Conservation (phyloP, 2,797 vertebrate species). For the Natrix natrix region DNA sequence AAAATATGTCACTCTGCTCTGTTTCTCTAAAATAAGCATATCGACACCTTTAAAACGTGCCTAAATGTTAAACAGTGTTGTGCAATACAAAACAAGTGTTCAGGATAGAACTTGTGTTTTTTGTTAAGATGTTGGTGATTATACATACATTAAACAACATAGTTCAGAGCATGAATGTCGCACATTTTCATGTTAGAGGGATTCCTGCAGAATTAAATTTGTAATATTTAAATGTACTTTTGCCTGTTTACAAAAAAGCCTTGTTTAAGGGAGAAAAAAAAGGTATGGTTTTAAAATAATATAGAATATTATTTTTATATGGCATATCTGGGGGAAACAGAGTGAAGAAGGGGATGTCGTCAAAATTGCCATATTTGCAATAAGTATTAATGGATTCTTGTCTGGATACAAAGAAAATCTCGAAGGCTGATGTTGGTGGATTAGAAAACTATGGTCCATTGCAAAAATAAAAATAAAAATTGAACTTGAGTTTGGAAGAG, state of each 20-base stretch:
- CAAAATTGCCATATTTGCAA: not conserved
- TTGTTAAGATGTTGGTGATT: not conserved
- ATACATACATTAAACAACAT: not conserved
- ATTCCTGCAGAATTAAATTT: not conserved
- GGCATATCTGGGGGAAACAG: not conserved
- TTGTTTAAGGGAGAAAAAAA: not conserved
- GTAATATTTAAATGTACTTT: not conserved
- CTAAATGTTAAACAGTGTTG: slow-evolving; percentile 30
- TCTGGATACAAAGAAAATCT: not conserved
- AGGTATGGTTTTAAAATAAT: not conserved
- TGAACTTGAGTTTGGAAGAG: not conserved
- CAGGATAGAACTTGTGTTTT: not conserved
- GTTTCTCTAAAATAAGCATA: slow-evolving; percentile 26
- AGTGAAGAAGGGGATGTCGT: not conserved
- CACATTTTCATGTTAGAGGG: not conserved
- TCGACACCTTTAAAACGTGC: slow-evolving; percentile 25
- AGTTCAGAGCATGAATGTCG: not conserved
- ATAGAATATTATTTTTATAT: not conserved
- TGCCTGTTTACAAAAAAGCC: not conserved
- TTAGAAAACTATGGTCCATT: not conserved
- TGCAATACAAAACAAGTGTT: not conserved
- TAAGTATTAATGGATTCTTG: not conserved
- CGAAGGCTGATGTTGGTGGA: slow-evolving; percentile 21
- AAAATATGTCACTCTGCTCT: slow-evolving; percentile 38
- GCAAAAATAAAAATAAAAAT: slow-evolving; percentile 24